Percentiles rank a stretch among this genome's conserved stretches.
These are phyloP conservation scores for Leucoraja erinaceus DNA, from an alignment of 2,113 vertebrate species.

Conservation along the genomic window DNA sequence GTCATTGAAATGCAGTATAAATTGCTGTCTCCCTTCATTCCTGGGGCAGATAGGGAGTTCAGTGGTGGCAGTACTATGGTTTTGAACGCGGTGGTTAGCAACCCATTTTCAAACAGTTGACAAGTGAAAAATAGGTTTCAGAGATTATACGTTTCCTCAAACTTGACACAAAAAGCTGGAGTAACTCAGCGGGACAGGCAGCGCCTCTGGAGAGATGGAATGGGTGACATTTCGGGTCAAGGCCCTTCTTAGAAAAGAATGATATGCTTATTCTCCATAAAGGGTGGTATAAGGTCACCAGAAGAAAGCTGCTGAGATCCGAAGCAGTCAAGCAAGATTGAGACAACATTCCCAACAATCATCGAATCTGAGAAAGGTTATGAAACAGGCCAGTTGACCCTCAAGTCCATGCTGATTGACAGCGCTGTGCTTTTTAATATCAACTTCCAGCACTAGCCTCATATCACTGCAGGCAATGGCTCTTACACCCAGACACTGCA, in stretches of 20 bases:
- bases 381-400: too few relatives aligned
- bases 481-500: too few relatives aligned
- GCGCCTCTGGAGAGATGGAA: too few relatives aligned
- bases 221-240: too few relatives aligned
- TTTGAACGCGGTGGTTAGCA: not conserved
- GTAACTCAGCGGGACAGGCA: too few relatives aligned
- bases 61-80: not conserved
- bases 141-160: not conserved
- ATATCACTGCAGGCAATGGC: too few relatives aligned
- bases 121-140: not conserved
- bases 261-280: not conserved
- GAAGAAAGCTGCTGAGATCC: not conserved
- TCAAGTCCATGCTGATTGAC: too few relatives aligned
- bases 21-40: not conserved
- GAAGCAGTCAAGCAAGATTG: not conserved
- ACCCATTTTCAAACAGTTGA: not conserved
- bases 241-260: not conserved
- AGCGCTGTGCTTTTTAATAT: too few relatives aligned
- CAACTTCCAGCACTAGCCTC: too few relatives aligned
- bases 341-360: not conserved
- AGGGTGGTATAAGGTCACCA: not conserved
- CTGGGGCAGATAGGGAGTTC: not conserved
- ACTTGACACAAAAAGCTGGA: too few relatives aligned
- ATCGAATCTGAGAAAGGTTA: too few relatives aligned
- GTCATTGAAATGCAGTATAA: not conserved